Conservation (phyloP, 1,140 invertebrate species). For the Diprion similis region DNA sequence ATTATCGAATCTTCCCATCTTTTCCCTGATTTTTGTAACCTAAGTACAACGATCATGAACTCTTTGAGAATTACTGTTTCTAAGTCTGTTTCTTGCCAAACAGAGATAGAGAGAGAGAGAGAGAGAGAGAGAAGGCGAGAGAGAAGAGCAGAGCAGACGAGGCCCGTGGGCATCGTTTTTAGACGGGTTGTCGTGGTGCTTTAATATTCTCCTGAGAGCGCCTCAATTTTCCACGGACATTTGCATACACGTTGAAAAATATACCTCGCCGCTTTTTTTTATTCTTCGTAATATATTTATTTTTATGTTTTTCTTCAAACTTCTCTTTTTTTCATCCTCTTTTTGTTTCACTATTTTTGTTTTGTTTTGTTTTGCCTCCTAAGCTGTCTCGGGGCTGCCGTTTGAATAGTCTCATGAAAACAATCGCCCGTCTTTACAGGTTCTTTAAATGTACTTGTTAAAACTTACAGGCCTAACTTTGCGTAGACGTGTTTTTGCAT, state of each 20-base stretch:
- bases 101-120: neutral
- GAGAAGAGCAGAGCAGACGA: neutral
- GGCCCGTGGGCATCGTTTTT: slow-evolving; percentile 9
- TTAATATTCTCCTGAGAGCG: slow-evolving; percentile 2
- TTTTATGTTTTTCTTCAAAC: no score
- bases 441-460: no score
- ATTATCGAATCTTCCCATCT: no score
- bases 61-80: neutral
- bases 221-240: slow-evolving; percentile 7
- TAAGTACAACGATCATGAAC: no score
- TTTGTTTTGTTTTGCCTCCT: neutral
- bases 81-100: neutral
- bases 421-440: neutral
- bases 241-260: slow-evolving; percentile 5
- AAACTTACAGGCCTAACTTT: no score
- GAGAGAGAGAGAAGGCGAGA: neutral
- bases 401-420: neutral
- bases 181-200: neutral
- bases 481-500: no score
- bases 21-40: no score
- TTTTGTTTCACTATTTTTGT: neutral
- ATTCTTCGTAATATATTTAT: neutral
- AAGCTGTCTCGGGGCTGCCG: neutral
- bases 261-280: neutral
- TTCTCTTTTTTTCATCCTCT: no score